These are phyloP conservation scores for Pterostichus niger DNA, from an alignment of 2,888 invertebrate species.

Conservation along the genomic window DNA sequence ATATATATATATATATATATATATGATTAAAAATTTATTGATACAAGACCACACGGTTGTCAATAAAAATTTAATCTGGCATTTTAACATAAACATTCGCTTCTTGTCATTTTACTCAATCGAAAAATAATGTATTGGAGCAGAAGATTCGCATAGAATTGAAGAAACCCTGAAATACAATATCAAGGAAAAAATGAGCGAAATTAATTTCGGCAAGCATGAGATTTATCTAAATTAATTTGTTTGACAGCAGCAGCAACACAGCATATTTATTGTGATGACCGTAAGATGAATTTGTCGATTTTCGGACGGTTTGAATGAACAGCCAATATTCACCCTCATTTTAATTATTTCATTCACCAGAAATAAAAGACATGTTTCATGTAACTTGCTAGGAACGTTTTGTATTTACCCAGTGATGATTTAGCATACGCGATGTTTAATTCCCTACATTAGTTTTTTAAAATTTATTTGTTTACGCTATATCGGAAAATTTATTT, in stretches of 20 bases:
- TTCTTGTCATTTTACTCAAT: neutral
- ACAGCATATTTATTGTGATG: conserved; percentile 8
- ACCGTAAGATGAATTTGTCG: conserved; percentile 23
- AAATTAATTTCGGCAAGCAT: conserved; percentile 18
- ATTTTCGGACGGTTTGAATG: neutral
- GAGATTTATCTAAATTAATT: conserved; percentile 26
- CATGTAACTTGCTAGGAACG: neutral
- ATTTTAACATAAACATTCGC: neutral
- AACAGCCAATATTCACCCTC: neutral
- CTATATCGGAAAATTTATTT: too few species aligned
- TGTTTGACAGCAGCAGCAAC: conserved; percentile 13
- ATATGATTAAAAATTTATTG: too few species aligned
- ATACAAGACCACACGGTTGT: neutral
- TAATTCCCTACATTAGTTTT: too few species aligned
- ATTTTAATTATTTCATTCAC: conserved; percentile 16
- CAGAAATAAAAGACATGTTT: too few species aligned
- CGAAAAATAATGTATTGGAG: neutral
- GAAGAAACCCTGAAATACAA: conserved; percentile 10
- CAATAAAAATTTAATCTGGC: neutral
- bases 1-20: too few species aligned
- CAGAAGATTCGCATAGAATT: neutral
- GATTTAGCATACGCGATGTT: too few species aligned
- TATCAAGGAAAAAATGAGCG: conserved; percentile 27
- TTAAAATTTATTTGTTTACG: too few species aligned
- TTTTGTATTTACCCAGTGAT: too few species aligned